Conservation (phyloP, 2,888 invertebrate genomes). For the Sarcophaga subvicina region DNA sequence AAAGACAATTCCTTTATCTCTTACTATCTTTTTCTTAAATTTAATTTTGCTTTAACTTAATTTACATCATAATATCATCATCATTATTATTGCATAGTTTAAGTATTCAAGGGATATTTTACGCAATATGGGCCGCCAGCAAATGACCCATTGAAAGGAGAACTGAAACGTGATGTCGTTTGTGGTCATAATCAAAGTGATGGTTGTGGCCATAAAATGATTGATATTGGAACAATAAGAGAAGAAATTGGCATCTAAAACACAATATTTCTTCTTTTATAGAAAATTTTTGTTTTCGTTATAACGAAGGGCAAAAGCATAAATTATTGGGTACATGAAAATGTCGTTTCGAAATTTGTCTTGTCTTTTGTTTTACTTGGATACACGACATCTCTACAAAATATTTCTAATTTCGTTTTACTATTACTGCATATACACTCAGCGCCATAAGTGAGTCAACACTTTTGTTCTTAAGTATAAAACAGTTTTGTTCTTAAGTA, state of each 20-base stretch:
- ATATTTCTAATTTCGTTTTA: too few relatives aligned
- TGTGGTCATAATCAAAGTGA: conserved; percentile 46
- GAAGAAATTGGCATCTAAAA: conserved; percentile 10
- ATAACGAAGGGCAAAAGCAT: neutral
- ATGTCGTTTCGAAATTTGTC: neutral
- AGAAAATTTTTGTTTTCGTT: neutral
- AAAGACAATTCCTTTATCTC: too few relatives aligned
- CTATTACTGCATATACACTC: too few relatives aligned
- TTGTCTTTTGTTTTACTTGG: too few relatives aligned
- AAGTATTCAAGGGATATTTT: neutral
- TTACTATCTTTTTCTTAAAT: neutral
- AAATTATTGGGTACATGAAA: neutral
- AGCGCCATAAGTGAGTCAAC: too few relatives aligned
- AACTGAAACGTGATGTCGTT: conserved; percentile 58
- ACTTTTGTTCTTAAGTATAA: too few relatives aligned
- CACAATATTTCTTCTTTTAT: conserved; percentile 5
- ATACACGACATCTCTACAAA: too few relatives aligned
- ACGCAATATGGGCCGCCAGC: too few relatives aligned
- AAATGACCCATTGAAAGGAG: conserved; percentile 6
- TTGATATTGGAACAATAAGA: conserved; percentile 39
- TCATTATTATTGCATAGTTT: neutral
- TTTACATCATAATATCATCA: neutral
- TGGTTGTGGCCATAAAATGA: conserved; percentile 36
- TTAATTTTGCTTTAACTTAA: too few relatives aligned
- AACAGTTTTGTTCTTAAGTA: too few relatives aligned